These are phyloP conservation scores for Lepidothrix coronata DNA, from an alignment of 2,113 vertebrate genomes.

Conservation along the genomic window DNA sequence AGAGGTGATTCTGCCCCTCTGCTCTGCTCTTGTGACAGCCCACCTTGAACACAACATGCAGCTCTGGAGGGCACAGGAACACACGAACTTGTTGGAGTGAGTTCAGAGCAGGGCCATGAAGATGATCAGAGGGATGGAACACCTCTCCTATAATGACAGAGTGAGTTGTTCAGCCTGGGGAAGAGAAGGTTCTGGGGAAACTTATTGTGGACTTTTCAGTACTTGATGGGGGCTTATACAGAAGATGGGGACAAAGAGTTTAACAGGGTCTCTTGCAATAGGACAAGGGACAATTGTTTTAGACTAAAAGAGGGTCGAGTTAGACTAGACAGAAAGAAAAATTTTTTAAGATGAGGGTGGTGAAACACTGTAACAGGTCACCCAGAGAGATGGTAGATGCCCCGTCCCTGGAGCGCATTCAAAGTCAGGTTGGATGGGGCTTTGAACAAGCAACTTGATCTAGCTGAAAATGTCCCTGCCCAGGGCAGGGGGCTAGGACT, in stretches of 20 bases:
- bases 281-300: neutral
- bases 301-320: neutral
- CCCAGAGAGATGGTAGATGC: neutral
- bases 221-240: neutral
- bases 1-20: neutral
- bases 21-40: neutral
- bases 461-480: neutral
- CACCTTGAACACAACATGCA: neutral
- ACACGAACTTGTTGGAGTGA: neutral
- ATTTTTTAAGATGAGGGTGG: neutral
- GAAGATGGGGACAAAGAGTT: neutral
- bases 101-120: neutral
- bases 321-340: neutral
- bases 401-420: neutral
- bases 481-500: neutral
- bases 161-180: neutral
- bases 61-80: neutral
- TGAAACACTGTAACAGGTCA: neutral
- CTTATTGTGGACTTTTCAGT: neutral
- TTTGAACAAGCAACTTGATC: neutral
- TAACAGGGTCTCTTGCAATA: neutral
- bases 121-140: neutral
- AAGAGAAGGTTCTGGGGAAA: neutral
- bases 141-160: neutral
- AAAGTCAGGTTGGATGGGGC: neutral